Conservation (phyloP, 1,140 invertebrate genomes). For the Lasioglossum albipes region DNA sequence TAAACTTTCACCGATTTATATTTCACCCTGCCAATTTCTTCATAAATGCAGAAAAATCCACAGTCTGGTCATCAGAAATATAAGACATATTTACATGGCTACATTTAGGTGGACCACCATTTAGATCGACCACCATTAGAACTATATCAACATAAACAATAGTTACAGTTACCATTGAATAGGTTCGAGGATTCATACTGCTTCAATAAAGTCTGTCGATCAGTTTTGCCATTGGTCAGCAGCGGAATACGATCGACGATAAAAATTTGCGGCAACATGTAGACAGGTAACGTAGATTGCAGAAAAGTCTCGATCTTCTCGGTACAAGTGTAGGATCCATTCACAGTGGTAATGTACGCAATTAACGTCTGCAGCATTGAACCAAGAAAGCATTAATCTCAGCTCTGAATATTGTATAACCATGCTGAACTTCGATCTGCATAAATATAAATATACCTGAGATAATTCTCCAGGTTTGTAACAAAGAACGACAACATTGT, state of each 20-base stretch:
- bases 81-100: too few species aligned
- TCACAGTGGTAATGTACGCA: constrained; percentile 85
- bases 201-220: constrained; percentile 87
- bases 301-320: constrained; percentile 84
- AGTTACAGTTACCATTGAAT: constrained; percentile 76
- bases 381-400: not conserved
- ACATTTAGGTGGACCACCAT: too few species aligned
- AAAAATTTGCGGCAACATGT: constrained; percentile 89
- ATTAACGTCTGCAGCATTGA: constrained; percentile 82
- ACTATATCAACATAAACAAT: too few species aligned
- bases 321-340: constrained; percentile 80
- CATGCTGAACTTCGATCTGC: constrained; percentile 1
- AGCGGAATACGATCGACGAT: constrained; percentile 87
- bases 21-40: too few species aligned
- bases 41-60: too few species aligned
- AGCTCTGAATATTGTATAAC: not conserved
- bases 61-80: too few species aligned
- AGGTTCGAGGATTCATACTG: constrained; percentile 84
- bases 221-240: constrained; percentile 91
- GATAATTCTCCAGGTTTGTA: constrained; percentile 87
- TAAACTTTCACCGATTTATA: too few species aligned
- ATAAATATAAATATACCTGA: constrained; percentile 74
- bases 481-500: constrained; percentile 87
- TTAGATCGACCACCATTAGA: too few species aligned
- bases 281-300: constrained; percentile 83